These are phyloP conservation scores for Aelia acuminata DNA, from an alignment of 2,888 invertebrate species.

Conservation along the genomic window DNA sequence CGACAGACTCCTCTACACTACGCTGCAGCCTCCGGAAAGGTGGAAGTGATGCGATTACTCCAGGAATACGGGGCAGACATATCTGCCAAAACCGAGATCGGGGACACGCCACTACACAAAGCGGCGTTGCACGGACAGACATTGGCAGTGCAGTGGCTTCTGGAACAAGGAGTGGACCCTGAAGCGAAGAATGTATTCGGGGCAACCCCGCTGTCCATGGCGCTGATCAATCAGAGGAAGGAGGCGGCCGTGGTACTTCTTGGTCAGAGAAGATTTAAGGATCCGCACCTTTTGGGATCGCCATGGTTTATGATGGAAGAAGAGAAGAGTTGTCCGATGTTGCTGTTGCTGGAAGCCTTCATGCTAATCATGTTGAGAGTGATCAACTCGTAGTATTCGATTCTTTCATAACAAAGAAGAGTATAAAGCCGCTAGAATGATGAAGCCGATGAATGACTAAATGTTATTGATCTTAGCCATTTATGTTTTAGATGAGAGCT, in stretches of 20 bases:
- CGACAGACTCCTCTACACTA: not conserved
- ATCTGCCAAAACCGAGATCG: not conserved
- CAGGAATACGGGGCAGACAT: not conserved
- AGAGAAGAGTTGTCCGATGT: not conserved
- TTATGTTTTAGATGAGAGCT: too few species aligned
- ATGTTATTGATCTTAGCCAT: too few species aligned
- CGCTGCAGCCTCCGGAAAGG: not conserved
- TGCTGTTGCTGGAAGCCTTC: not conserved
- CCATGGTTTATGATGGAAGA: not conserved
- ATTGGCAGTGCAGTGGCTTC: not conserved
- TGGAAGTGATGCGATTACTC: not conserved
- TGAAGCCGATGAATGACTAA: too few species aligned
- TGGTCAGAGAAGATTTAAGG: not conserved
- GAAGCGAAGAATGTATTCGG: conserved; percentile 11
- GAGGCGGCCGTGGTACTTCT: not conserved
- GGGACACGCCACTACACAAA: conserved; percentile 8
- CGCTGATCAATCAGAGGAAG: not conserved
- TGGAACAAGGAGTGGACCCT: not conserved
- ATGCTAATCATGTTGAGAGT: not conserved
- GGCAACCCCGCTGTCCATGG: not conserved
- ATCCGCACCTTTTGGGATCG: not conserved
- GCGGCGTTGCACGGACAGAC: not conserved
- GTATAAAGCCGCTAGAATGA: too few species aligned
- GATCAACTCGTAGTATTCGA: not conserved
- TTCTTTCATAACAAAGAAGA: too few species aligned